Base-by-base conservation (phyloP, 2,797 vertebrate species). In the Peromyscus attwateri region DNA sequence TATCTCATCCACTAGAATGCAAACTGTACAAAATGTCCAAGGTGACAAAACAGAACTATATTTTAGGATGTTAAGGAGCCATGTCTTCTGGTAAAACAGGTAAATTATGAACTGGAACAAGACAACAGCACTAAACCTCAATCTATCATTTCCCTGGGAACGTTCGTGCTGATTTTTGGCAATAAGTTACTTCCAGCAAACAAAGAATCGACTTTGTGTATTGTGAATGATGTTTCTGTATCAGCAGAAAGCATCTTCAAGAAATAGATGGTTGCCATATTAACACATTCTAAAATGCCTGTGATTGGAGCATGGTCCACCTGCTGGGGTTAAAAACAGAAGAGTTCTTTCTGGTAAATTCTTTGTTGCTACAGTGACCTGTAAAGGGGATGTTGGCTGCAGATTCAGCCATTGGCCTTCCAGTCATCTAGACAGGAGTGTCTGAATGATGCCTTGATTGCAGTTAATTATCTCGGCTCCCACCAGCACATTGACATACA, bases 181-280 rank as follows among this genome's bases (percentile, higher is more conserved):
- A 62, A 55, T 43, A 55, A 96, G 73, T 90, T 73, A 73, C n/a
- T 88, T 37, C 27, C 16, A n/a, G 82, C 82, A 85, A 92, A 96
- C 84, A 83, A 89, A 96, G 40, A 94, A 2, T 52, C 87, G 76
- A 87, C 89, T 95, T 97, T 90, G 96, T 57, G 68, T 80, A 89
- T 90, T 92, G 87, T 92, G 93, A 95, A 81, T 88, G 94, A 96
- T 81, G 29, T 31, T 82, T 87, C 76, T 94, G n/a, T 87, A 80
- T 81, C 75, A 97, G 49, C 90, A 92, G 60, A 96, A 97, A 95
- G 55, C 82, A 91, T 96, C 97, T 96, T 96, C 81, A 94, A 97
- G 91, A 97, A 96, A 95, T 62, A 40, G 83, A 91, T 25, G 92
- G 79, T 89, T 71, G 21, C 21, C 89, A n/a, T 81, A 92, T 75